Evolutionary conservation across 2,797 vertebrate genomes (phyloP), one percentile per base, ranked within the genome.

Genomic region (Epinephelus malabaricus): DNA sequence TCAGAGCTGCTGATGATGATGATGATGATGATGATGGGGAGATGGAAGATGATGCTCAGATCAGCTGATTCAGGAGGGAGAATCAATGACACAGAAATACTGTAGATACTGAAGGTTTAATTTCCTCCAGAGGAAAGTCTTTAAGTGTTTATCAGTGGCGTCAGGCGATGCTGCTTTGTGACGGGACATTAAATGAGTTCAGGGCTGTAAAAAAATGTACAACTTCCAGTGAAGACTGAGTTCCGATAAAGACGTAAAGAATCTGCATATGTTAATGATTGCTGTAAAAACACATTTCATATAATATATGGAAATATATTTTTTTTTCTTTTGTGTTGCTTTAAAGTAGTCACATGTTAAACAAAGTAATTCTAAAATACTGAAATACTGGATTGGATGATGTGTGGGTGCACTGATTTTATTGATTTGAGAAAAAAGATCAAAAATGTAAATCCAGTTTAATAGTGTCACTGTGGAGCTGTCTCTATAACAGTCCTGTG

Each of bases 201-300:
- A 62, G 9, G 0, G 15, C 40, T 27, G 13, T 66, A 66, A 66
- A 66, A 63, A 38, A 40, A 40, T 51, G 15, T 17, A 66, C 1
- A 2, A 50, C 63, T 50, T 66, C 19, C 63, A 38, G 47, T 38
- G 63, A 66, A 66, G 38, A 34, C 38, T 6, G 23, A 63, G 27
- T 63, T 63, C 4, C 27, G 43, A 47, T 27, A 27, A 45, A 49
- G 12, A 23, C 9, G 53, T 27, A 2, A 38, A 17, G 54, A 54
- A 7, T 25, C 23, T 30, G 5, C 27, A 34, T 34, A 3, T 27
- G 61, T 25, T 63, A 23, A 15, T 63, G 61, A 4, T 11, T 8
- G 15, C n/a, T 45, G 59, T 60, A 23, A 43, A 60, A 56, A 55
- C 23, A 25, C 8, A 9, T n/a, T 50, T 50, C n/a, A n/a, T n/a